These are phyloP conservation scores for Chironex yamaguchii DNA, from an alignment of 30 jellyfish, hydroid and myxozoan genomes.

Conservation along the genomic window DNA sequence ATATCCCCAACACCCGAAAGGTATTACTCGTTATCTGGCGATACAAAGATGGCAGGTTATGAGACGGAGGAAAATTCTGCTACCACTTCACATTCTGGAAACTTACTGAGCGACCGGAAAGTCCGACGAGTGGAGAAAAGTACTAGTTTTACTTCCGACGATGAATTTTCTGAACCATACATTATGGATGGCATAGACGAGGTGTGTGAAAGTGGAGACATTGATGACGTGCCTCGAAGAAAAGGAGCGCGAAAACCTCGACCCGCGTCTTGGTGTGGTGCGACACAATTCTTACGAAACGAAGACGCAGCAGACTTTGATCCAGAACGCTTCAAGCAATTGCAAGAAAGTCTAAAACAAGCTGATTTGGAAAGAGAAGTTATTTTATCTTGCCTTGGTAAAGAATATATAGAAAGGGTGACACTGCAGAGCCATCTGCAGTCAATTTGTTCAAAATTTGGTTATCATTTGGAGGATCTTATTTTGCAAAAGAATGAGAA, in stretches of 20 bases:
- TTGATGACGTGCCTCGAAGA: not conserved
- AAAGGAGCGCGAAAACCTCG: not conserved
- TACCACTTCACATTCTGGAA: not conserved
- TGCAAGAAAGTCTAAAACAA: constrained; percentile 76
- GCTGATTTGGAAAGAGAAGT: constrained; percentile 89
- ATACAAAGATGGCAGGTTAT: not conserved
- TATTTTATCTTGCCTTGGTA: constrained; percentile 82
- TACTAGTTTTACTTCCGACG: constrained; percentile 8
- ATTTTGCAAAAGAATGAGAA: not conserved
- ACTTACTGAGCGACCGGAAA: not conserved
- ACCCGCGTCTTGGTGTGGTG: not conserved
- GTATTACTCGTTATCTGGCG: not conserved
- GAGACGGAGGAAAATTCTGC: not conserved
- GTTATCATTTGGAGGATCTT: constrained; percentile 58
- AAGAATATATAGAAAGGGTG: constrained; percentile 78
- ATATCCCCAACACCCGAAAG: not conserved
- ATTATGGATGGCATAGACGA: constrained; percentile 77
- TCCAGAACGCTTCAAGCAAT: constrained; percentile 49
- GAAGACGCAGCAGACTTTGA: constrained; percentile 59
- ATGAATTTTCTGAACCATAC: constrained; percentile 67
- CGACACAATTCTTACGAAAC: not conserved
- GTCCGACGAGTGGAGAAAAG: not conserved
- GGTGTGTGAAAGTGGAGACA: constrained; percentile 2
- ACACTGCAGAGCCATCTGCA: constrained; percentile 76
- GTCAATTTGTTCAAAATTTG: constrained; percentile 74